phyloP scores from a whole-genome alignment of 2,113 vertebrate species.

The Mohoua ochrocephala region DNA sequence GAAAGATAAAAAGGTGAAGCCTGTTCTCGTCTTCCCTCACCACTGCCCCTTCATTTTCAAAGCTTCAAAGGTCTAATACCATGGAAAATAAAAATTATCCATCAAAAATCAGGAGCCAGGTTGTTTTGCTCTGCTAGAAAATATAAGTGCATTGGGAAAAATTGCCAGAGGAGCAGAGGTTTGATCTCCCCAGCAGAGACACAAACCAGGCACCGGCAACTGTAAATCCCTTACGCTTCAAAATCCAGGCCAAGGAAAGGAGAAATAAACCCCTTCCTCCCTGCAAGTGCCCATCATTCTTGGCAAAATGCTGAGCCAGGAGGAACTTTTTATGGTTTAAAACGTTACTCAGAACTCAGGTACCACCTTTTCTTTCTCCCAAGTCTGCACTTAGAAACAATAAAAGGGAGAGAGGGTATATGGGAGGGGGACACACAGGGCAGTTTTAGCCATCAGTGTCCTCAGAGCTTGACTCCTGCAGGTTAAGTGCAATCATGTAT shows the following conservation, averaged over 20 bases:
- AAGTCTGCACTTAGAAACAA: background rate
- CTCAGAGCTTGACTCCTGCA: background rate
- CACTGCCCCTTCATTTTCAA: background rate
- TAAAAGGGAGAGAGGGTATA: background rate
- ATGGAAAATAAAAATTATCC: background rate
- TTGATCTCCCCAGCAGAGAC: fast-evolving
- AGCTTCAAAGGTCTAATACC: background rate
- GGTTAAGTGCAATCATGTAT: constrained; percentile 25
- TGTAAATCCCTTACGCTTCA: background rate
- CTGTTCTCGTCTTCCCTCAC: background rate
- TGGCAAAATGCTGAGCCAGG: background rate
- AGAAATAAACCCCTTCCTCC: background rate
- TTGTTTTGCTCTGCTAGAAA: background rate
- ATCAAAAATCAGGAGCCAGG: background rate
- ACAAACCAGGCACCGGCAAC: background rate
- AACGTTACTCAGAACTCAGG: background rate
- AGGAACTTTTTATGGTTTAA: background rate
- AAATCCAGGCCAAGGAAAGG: background rate
- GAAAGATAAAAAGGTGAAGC: background rate
- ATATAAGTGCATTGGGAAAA: background rate
- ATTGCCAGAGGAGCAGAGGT: background rate
- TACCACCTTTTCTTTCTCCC: background rate
- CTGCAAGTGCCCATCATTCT: background rate
- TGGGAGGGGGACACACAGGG: background rate
- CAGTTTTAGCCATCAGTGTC: background rate